phyloP scores from a whole-genome alignment of 1,140 invertebrate species.

The Heliconius himera region DNA sequence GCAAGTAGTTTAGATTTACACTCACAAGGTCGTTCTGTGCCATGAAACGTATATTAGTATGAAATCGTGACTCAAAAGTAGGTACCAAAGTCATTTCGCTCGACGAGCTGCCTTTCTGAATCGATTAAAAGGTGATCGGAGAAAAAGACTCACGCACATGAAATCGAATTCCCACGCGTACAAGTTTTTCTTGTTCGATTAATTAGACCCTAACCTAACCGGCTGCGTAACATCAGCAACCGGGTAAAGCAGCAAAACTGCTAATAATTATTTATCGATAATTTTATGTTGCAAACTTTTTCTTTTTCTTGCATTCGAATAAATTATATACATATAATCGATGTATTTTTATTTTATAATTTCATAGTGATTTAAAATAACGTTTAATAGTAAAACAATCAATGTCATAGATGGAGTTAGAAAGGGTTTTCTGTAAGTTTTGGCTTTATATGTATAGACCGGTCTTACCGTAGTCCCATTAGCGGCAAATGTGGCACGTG shows the following conservation, averaged over 20 bases:
- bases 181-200: conserved; percentile 54
- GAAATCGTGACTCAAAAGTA: conserved; percentile 23
- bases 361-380: not conserved
- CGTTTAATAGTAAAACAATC: not conserved
- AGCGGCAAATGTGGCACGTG: conserved; percentile 81
- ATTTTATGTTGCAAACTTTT: conserved; percentile 1
- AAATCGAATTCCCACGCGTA: conserved; percentile 74
- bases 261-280: not conserved
- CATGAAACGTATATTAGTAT: conserved; percentile 28
- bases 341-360: not conserved
- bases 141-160: conserved; percentile 70
- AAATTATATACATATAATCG: not conserved
- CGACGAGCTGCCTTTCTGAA: conserved; percentile 50
- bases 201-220: conserved; percentile 37
- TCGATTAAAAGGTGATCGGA: conserved; percentile 51
- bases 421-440: conserved; percentile 15
- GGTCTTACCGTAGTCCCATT: conserved; percentile 82
- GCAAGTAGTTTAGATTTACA: conserved; percentile 18
- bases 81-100: conserved; percentile 19
- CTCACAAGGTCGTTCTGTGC: conserved; percentile 25
- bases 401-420: not conserved
- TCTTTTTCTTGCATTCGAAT: not conserved
- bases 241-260: not conserved
- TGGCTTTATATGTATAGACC: not conserved
- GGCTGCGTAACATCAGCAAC: conserved; percentile 26